Evolutionary conservation across 1,140 invertebrate genomes (phyloP), one percentile per base, ranked within the genome.

Genomic region (Calosoma granatense): DNA sequence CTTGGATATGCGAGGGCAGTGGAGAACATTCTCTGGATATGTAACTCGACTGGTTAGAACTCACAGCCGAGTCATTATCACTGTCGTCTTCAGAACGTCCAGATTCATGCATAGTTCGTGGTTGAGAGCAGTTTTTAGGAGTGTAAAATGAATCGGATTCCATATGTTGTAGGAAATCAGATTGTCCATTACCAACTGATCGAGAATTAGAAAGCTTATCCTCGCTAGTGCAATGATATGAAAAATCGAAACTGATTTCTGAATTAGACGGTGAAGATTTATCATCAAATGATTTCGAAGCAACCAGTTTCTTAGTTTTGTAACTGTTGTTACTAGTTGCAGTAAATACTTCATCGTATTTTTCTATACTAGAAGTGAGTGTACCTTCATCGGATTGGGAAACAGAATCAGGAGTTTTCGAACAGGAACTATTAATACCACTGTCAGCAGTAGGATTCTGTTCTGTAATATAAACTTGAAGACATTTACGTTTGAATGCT

Each of bases 11-110:
- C 56, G 66, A 74, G 53, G 75, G 74, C 51, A 74, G 81, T 2
- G 86, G 86, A 59, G 85, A 86, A 62, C 82, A 82, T 23, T 76
- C 76, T 55, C 81, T 76, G 0, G 86, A 88, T 64, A 87, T 80
- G 67, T 85, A 85, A 78, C 77, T 81, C 59, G 81, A 74, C 57
- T 82, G 84, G 26, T 86, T 86, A 26, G 81, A 86, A 67, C 87
- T 90, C 61, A 92, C 86, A 1, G 88, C 88, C 4, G 88, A 91
- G 69, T 92, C 89, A 65, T 88, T 90, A 67, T 92, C 88, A 61
- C 87, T 90, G 61, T 90, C 87, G 63, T 87, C 82, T 61, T 69
- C 78, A 39, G 21, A 64, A 65, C 60, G 70, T 66, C 47, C 66
- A 60, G 17, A 17, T 4, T 47, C 41, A 12, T 4, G 6, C 17